phyloP scores from a whole-genome alignment of 2,888 invertebrate species.

The Drosophila hawaiiensis region DNA sequence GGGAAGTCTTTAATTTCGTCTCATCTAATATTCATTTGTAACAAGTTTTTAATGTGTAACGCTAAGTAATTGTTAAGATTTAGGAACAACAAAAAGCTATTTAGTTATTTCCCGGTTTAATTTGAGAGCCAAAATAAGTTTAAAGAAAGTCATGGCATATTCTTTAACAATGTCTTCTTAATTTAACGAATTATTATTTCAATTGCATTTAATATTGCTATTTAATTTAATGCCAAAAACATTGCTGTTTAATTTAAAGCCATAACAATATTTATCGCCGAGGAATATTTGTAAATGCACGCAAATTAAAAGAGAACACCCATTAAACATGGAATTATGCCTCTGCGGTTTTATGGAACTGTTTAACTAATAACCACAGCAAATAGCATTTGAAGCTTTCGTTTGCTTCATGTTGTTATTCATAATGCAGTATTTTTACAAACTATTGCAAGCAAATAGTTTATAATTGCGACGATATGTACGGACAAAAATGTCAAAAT shows the following conservation, averaged over 20 bases:
- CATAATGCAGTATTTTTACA: conserved; percentile 47
- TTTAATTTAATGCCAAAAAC: neutral
- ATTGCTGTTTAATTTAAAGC: neutral
- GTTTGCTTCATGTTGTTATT: conserved; percentile 16
- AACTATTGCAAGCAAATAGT: conserved; percentile 64
- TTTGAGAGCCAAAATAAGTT: neutral
- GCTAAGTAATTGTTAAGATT: neutral
- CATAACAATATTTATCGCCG: neutral
- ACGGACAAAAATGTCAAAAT: conserved; percentile 13
- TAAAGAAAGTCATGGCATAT: neutral
- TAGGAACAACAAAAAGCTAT: neutral
- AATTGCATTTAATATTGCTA: neutral
- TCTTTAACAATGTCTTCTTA: neutral
- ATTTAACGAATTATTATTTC: neutral
- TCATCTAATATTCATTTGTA: neutral
- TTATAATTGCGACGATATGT: conserved; percentile 63
- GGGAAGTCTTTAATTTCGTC: neutral
- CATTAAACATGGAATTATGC: conserved; percentile 59
- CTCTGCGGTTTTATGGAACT: conserved; percentile 64
- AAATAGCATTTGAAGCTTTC: conserved; percentile 39
- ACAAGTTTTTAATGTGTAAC: neutral
- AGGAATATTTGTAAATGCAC: neutral
- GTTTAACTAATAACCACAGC: conserved; percentile 70
- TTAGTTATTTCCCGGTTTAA: neutral
- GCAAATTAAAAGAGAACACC: conserved; percentile 7